A percentile compares a stretch with the other conserved stretches of the same genome.
phyloP scores from a whole-genome alignment of 2,797 vertebrate species.

The Tamandua tetradactyla region DNA sequence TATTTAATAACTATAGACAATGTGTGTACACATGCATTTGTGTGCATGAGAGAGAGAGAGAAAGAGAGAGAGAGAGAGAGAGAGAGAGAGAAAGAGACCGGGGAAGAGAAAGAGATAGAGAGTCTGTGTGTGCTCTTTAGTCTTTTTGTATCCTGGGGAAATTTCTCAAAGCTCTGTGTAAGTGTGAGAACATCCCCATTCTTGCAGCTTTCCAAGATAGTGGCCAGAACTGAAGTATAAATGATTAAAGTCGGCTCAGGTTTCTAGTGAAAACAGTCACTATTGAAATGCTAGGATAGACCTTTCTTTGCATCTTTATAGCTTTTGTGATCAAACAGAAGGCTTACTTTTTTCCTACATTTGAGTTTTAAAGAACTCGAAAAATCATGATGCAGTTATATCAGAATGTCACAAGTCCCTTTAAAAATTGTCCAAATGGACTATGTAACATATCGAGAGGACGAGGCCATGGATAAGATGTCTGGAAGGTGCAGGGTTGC shows the following conservation, averaged over 20 bases:
- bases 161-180: background rate
- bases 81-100: background rate
- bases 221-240: background rate
- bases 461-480: background rate
- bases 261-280: conserved; percentile 39
- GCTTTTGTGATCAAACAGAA: conserved; percentile 30
- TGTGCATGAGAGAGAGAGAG: background rate
- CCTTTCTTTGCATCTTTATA: conserved; percentile 34
- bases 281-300: conserved; percentile 14
- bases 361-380: conserved; percentile 55
- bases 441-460: background rate
- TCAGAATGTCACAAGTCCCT: background rate
- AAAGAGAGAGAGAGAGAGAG: background rate
- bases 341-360: background rate
- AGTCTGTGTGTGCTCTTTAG: background rate
- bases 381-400: background rate
- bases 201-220: background rate
- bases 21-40: too few relatives aligned
- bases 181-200: background rate
- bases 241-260: conserved; percentile 46
- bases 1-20: background rate
- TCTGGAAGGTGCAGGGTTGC: background rate
- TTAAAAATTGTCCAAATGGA: conserved; percentile 1
- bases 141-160: background rate
- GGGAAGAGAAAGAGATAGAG: background rate